Percentiles rank a stretch among this genome's conserved stretches.
Evolutionary conservation across 1,140 invertebrate species (phyloP).

Genomic region (Micrasema longulum): DNA sequence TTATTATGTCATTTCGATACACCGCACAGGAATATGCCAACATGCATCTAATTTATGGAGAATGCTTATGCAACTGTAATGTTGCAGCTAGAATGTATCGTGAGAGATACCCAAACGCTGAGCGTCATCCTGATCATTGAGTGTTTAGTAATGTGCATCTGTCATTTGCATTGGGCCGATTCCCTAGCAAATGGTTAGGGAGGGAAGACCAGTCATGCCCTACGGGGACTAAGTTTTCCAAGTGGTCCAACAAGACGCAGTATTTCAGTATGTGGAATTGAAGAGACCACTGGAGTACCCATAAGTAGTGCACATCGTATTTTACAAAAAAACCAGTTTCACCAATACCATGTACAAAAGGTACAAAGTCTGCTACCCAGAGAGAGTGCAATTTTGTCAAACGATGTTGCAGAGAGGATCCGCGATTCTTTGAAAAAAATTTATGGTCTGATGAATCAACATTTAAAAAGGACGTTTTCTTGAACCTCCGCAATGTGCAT

Average conservation of each 20-base stretch:
- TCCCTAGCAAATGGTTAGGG: neutral
- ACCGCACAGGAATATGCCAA: slow-evolving; percentile 49
- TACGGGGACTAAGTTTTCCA: slow-evolving; percentile 7
- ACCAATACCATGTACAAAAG: slow-evolving; percentile 41
- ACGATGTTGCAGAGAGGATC: slow-evolving; percentile 51
- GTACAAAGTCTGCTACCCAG: slow-evolving; percentile 17
- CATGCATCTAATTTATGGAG: slow-evolving; percentile 52
- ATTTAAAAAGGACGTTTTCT: slow-evolving; percentile 57
- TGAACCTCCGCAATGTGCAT: slow-evolving; percentile 62
- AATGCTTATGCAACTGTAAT: slow-evolving; percentile 48
- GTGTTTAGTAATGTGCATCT: slow-evolving; percentile 6
- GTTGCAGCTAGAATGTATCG: slow-evolving; percentile 42
- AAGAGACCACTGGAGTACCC: slow-evolving; percentile 24
- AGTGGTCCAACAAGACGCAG: slow-evolving; percentile 26
- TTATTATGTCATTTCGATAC: neutral
- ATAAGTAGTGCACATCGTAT: slow-evolving; percentile 52
- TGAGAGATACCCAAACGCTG: neutral
- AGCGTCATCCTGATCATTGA: slow-evolving; percentile 1
- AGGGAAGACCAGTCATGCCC: slow-evolving; percentile 15
- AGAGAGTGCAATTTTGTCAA: slow-evolving; percentile 43
- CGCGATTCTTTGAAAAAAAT: slow-evolving; percentile 55
- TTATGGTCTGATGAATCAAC: slow-evolving; percentile 59
- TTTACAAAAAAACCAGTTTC: slow-evolving; percentile 41
- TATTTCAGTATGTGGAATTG: slow-evolving; percentile 48
- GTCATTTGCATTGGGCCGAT: slow-evolving; percentile 12